phyloP scores from a whole-genome alignment of 2,797 vertebrate species.

The Rhinophrynus dorsalis region DNA sequence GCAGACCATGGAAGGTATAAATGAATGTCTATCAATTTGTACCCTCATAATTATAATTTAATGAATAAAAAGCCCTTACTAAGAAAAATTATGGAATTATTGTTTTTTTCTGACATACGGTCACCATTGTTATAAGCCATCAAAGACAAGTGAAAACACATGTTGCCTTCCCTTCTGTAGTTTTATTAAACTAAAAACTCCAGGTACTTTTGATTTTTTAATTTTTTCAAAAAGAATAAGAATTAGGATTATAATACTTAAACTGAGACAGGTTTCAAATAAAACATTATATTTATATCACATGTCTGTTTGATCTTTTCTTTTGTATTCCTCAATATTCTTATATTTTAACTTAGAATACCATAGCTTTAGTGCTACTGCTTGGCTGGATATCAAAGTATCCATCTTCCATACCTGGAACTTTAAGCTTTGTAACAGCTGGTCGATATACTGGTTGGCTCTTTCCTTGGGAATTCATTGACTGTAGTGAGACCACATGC shows the following conservation, averaged over 20 bases:
- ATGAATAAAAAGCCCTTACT: too few species aligned
- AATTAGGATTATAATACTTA: not conserved
- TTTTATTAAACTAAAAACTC: not conserved
- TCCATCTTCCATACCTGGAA: constrained; percentile 75
- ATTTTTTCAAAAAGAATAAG: not conserved
- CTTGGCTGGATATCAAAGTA: constrained; percentile 33
- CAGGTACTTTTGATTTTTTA: not conserved
- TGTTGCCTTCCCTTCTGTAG: not conserved
- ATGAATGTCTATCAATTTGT: too few species aligned
- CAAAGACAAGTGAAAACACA: not conserved
- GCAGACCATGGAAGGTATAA: too few species aligned
- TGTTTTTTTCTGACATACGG: not conserved
- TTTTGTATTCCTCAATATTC: not conserved
- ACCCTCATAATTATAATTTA: too few species aligned
- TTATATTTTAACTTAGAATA: not conserved
- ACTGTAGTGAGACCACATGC: constrained; percentile 93
- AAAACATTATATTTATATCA: not conserved
- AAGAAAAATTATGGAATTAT: too few species aligned
- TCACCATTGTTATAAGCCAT: not conserved
- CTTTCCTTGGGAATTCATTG: constrained; percentile 77
- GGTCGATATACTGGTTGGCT: constrained; percentile 77
- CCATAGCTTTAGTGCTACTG: constrained; percentile 15
- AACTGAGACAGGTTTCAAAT: not conserved
- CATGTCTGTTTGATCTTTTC: not conserved
- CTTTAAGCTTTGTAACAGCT: constrained; percentile 75